Evolutionary conservation across 2,113 vertebrate genomes (phyloP), one percentile per base, ranked within the genome.

Genomic region (Toxotes chatareus): DNA sequence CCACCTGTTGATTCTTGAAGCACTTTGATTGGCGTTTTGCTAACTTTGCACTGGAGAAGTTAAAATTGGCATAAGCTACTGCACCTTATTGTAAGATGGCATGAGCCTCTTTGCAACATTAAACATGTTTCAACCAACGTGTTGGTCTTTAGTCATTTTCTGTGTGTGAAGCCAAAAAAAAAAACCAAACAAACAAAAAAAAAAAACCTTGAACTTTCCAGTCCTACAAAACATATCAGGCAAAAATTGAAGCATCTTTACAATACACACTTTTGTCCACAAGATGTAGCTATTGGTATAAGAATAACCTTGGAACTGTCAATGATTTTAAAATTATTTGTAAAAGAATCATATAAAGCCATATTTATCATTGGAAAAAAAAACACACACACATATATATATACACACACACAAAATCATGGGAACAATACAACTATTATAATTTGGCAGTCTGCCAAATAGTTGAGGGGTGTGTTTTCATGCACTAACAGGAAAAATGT

Each of bases 61-160:
- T 92, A 90, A 73, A 88, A 94, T 91, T 93, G 88, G 89, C 84
- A 90, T 84, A 91, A 91, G 92, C 91, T 93, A 88, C 76, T 80
- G 93, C 93, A 95, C 94, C 90, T 95, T 95, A 93, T 77, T 93
- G 90, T 89, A 83, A 86, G 86, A 89, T 87, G 92, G 86, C 89
- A 90, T 84, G 84, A 87, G 90, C 87, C 89, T 88, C 89, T 90
- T 86, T 89, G 89, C 85, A 78, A 93, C 94, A 95, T 94, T 96
- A 95, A 95, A 96, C 87, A 85, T 92, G 79, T 92, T 90, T 87
- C 79, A 94, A 93, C 85, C 86, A 90, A 80, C 21, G 66, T 12
- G 11, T 32, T 19, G 23, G 8, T 31, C 46, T 87, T 21, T 77
- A 12, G 13, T 36, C 1, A 31, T 17, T 51, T 51, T 34, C 12